Percentiles rank a stretch among this genome's conserved stretches.
Conservation (phyloP, 2,888 invertebrate genomes). For the Malthinus flaveolus region DNA sequence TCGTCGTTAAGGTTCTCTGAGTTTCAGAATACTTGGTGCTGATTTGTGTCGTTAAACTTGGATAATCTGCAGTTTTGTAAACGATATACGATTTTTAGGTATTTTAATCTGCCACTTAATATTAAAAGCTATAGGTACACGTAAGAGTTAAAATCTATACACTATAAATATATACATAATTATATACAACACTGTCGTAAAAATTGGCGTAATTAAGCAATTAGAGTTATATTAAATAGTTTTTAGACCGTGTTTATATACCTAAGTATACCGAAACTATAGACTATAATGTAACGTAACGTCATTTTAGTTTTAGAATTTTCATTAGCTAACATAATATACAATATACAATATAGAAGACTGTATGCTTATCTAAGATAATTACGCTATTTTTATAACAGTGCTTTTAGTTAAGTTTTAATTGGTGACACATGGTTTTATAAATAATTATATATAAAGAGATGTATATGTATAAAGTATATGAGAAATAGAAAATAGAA, state of each 20-base stretch:
- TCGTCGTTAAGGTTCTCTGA: slow-evolving; percentile 28
- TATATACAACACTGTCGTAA: slow-evolving; percentile 35
- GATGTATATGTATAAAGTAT: slow-evolving; percentile 57
- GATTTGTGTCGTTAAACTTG: slow-evolving; percentile 37
- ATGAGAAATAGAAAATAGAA: slow-evolving; percentile 52
- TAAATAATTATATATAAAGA: slow-evolving; percentile 54
- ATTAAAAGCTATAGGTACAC: slow-evolving; percentile 49
- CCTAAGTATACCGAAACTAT: slow-evolving; percentile 45
- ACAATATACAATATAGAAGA: slow-evolving; percentile 51
- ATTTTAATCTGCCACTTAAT: slow-evolving; percentile 53
- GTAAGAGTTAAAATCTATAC: slow-evolving; percentile 51
- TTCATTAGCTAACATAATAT: slow-evolving; percentile 41
- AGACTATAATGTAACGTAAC: slow-evolving; percentile 23
- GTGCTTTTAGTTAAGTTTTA: slow-evolving; percentile 50
- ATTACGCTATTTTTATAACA: slow-evolving; percentile 45
- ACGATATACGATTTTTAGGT: slow-evolving; percentile 34
- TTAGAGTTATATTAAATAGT: slow-evolving; percentile 30
- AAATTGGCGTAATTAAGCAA: slow-evolving; percentile 34
- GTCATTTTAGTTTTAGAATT: slow-evolving; percentile 47
- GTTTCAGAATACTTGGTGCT: slow-evolving; percentile 38
- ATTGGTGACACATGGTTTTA: slow-evolving; percentile 57
- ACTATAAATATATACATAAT: slow-evolving; percentile 42
- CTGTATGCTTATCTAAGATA: slow-evolving; percentile 47
- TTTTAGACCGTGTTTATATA: slow-evolving; percentile 46
- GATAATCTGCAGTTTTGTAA: slow-evolving; percentile 50